Conservation (phyloP, 2,797 vertebrate species). For the Ptychobarbus kaznakovi region DNA sequence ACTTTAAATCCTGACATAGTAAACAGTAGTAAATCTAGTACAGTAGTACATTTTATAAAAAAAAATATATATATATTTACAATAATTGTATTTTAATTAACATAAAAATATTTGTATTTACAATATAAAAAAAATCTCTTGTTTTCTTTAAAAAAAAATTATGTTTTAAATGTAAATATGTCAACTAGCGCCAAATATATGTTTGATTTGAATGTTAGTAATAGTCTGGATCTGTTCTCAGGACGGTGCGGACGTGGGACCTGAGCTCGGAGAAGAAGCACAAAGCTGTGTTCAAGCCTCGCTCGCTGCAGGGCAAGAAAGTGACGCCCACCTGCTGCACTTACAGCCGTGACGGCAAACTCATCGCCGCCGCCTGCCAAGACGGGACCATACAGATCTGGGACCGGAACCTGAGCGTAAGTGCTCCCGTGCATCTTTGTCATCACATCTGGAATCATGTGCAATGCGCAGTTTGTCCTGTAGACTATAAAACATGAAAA, state of each 20-base stretch:
- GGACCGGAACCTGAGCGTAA: constrained; percentile 95
- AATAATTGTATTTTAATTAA: neutral
- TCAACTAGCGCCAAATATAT: too few relatives aligned
- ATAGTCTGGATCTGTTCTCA: constrained; percentile 58
- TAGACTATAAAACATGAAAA: too few relatives aligned
- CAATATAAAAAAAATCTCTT: neutral
- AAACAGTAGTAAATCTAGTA: too few relatives aligned
- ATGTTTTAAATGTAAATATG: too few relatives aligned
- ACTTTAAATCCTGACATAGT: too few relatives aligned
- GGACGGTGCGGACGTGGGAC: constrained; percentile 96
- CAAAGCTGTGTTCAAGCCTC: constrained; percentile 92
- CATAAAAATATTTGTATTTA: too few relatives aligned
- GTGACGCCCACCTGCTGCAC: constrained; percentile 92
- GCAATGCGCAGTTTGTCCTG: too few relatives aligned
- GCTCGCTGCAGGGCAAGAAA: constrained; percentile 91
- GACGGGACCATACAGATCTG: constrained; percentile 97
- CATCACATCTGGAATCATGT: too few relatives aligned
- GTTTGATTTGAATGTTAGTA: neutral
- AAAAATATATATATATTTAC: neutral
- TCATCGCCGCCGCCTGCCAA: constrained; percentile 94
- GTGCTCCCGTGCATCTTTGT: constrained; percentile 62
- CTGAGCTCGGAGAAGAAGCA: constrained; percentile 92
- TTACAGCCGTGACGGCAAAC: constrained; percentile 93
- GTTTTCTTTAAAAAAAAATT: neutral
- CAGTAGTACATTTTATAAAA: too few relatives aligned